These are phyloP conservation scores for Drosophila prostipennis DNA, from an alignment of 2,888 invertebrate genomes.

Conservation along the genomic window DNA sequence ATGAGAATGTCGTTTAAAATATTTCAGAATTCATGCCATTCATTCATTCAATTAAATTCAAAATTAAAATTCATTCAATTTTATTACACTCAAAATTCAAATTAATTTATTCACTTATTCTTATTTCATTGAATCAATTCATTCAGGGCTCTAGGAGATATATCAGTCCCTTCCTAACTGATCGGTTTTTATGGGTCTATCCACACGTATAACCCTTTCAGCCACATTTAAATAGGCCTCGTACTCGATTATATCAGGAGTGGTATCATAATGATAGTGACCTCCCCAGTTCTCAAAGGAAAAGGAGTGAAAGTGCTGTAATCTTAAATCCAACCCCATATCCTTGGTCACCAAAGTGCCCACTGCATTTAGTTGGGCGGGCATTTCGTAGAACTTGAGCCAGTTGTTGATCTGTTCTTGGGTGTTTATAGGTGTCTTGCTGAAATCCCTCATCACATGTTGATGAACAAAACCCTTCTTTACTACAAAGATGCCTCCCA, in stretches of 20 bases:
- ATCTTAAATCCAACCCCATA: constrained; percentile 93
- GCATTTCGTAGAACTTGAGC: constrained; percentile 96
- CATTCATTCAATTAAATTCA: no score
- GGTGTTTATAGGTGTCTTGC: constrained; percentile 88
- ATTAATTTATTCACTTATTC: no score
- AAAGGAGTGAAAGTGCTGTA: constrained; percentile 98
- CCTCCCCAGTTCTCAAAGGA: constrained; percentile 93
- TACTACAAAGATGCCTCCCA: constrained; percentile 95
- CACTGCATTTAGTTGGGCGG: constrained; percentile 93
- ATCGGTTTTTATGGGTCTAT: constrained; percentile 87
- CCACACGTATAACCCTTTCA: constrained; percentile 89
- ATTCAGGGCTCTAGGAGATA: no score
- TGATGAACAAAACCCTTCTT: constrained; percentile 93
- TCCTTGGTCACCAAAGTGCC: constrained; percentile 95
- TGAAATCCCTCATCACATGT: constrained; percentile 99
- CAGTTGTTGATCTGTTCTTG: constrained; percentile 92
- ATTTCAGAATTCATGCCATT: no score
- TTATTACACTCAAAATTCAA: no score
- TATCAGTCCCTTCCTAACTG: constrained; percentile 66
- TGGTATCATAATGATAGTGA: constrained; percentile 98
- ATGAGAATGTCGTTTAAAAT: no score
- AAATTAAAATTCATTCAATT: no score
- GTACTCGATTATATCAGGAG: constrained; percentile 93
- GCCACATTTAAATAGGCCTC: constrained; percentile 95
- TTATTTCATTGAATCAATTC: no score